Conservation (phyloP, 2,797 vertebrate species). For the Gephyroberyx darwinii region DNA sequence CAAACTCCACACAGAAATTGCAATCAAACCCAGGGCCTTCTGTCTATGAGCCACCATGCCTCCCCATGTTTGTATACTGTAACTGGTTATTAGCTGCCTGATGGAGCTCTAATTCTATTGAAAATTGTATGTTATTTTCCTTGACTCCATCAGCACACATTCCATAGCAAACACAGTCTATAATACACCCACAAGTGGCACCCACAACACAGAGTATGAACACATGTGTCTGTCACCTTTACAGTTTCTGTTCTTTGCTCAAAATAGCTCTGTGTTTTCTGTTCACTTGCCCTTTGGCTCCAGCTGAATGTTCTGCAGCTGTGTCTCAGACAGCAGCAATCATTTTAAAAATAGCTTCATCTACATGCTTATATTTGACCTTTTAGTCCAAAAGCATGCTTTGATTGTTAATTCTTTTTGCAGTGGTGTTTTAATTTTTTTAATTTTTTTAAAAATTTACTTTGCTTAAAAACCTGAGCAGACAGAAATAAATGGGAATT, state of each 20-base stretch:
- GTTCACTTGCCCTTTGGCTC: conserved; percentile 68
- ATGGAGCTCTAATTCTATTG: background rate
- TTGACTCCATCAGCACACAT: background rate
- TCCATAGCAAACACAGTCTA: background rate
- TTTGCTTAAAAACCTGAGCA: background rate
- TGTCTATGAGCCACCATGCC: no score
- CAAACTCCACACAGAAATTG: background rate
- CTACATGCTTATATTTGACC: no score
- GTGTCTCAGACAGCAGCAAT: conserved; percentile 28
- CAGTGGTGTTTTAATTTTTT: background rate
- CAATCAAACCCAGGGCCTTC: no score
- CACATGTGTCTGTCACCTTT: background rate
- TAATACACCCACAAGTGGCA: conserved; percentile 1
- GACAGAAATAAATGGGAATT: background rate
- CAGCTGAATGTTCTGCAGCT: conserved; percentile 12
- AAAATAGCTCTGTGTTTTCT: background rate
- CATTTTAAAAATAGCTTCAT: background rate
- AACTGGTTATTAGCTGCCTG: background rate
- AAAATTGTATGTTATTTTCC: background rate
- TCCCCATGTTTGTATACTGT: background rate
- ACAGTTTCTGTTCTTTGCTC: background rate
- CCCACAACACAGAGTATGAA: background rate
- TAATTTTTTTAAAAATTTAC: background rate
- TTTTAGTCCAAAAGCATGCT: no score
- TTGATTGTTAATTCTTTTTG: background rate